Base-by-base conservation (phyloP, 2,888 invertebrate genomes). In the Alitta virens region DNA sequence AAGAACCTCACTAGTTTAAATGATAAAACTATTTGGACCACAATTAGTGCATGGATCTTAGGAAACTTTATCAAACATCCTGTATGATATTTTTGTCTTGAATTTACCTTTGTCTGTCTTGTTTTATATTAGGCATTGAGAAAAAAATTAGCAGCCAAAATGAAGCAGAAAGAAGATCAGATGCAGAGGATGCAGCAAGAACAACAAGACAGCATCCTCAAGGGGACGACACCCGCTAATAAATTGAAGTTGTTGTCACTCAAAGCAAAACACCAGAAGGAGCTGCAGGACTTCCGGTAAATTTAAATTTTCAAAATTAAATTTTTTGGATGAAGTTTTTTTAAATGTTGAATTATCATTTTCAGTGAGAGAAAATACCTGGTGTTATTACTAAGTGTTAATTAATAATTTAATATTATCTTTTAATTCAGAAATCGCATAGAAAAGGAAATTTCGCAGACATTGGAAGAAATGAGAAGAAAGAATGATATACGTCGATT, bases 391-490 rank as follows among this genome's bases (percentile, higher is more conserved):
- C n/a, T n/a, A n/a, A n/a, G n/a, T n/a, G n/a, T n/a, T n/a, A 33
- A 33, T 33, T 33, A 33, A 33, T 33, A 33, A 7, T 33, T 33
- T 33, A 33, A 33, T 5, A 33, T 33, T 7, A 33, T 33, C 12
- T 33, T 7, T 33, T 33, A 33, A 33, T 33, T 9, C 60, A 78
- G 78, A 60, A 75, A 78, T 58, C 75, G 75, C 40, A 67, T 78
- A 57, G 75, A 79, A 23, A 69, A 75, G 62, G 78, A 80, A 62
- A 76, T 78, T 23, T 74, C 67, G 14, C 80, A 80, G 68, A 73
- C 74, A 3, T 56, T 80, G 42, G 77, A 79, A 65, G 76, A 78
- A 53, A 71, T 74, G 18, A 62, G 71, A 26, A 69, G 75, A 27
- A 72, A 77, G 62, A 72, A 74, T 64, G 75, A 78, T n/a, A 58